These are phyloP conservation scores for Holacanthus passer DNA, from an alignment of 2,113 vertebrate species.

Conservation along the genomic window DNA sequence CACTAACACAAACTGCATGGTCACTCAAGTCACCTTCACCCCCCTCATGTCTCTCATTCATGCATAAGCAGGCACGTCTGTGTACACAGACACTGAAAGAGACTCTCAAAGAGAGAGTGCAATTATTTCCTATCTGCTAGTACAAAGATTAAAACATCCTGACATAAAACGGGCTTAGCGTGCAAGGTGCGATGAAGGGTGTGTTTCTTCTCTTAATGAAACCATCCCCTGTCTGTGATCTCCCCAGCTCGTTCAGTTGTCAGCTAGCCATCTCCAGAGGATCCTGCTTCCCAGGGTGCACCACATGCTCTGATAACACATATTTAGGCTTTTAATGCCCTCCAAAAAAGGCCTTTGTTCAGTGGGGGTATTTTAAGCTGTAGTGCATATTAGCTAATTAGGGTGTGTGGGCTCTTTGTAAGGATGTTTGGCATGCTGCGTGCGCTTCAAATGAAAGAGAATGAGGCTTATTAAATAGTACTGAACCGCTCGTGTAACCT, in stretches of 20 bases:
- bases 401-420: conserved; percentile 71
- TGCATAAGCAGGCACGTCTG: conserved; percentile 26
- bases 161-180: conserved; percentile 67
- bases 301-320: conserved; percentile 77
- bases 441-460: conserved; percentile 74
- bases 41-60: conserved; percentile 42
- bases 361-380: conserved; percentile 73
- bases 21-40: conserved; percentile 74
- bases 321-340: conserved; percentile 73
- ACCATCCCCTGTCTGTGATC: conserved; percentile 69
- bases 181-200: conserved; percentile 69
- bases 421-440: conserved; percentile 71
- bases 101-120: conserved; percentile 52
- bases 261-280: conserved; percentile 73
- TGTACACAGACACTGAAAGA: conserved; percentile 32
- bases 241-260: conserved; percentile 56
- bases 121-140: conserved; percentile 64
- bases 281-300: conserved; percentile 66
- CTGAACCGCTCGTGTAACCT: conserved; percentile 76
- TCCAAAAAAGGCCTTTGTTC: conserved; percentile 63
- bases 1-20: conserved; percentile 45
- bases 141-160: conserved; percentile 73
- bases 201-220: conserved; percentile 67
- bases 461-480: conserved; percentile 73
- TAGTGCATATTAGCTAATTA: conserved; percentile 79